Base-by-base conservation (phyloP, 2,797 vertebrate species). In the Xyrichtys novacula region DNA sequence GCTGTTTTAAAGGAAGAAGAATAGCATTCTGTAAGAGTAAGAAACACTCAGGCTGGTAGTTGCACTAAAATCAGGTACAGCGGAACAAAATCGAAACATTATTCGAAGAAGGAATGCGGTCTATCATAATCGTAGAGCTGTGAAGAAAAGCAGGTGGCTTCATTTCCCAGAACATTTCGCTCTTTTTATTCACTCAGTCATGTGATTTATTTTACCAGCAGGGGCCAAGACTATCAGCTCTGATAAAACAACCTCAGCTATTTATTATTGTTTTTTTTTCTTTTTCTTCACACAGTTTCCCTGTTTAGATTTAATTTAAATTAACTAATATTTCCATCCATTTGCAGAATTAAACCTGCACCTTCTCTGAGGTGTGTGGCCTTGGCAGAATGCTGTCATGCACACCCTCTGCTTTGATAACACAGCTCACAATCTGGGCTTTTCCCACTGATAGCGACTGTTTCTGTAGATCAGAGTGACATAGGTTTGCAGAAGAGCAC, bases 361-460 rank as follows among this genome's bases (percentile, higher is more conserved):
- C 10, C 12, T 31, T 49, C 22, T 39, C 66, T 69, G 34, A 56
- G 20, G 39, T 31, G 38, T 42, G 19, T 71, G 76, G 49, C 82
- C 79, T 88, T 86, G 76, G 28, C 23, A n/a, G 58, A 61, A 19
- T 4, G 42, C 65, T 56, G 29, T 50, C 36, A 23, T 1, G 23
- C 11, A 34, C 34, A 57, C 29, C 4, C 55, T 83, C 66, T 54
- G 25, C 74, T 71, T 53, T 73, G 83, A 89, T 89, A 90, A 88
- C 75, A 59, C 16, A 34, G 26, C 14, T 40, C 2, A n/a, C 76
- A 43, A 64, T 76, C 86, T 88, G 85, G 50, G 49, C 70, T 77
- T 29, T 91, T 91, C 89, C 74, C 88, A 88, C 74, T 76, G 78
- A 74, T 73, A 64, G 15, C 3, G 34, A 10, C 12, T 11, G 0